Conservation (phyloP, 2,113 vertebrate species). For the Meles meles region DNA sequence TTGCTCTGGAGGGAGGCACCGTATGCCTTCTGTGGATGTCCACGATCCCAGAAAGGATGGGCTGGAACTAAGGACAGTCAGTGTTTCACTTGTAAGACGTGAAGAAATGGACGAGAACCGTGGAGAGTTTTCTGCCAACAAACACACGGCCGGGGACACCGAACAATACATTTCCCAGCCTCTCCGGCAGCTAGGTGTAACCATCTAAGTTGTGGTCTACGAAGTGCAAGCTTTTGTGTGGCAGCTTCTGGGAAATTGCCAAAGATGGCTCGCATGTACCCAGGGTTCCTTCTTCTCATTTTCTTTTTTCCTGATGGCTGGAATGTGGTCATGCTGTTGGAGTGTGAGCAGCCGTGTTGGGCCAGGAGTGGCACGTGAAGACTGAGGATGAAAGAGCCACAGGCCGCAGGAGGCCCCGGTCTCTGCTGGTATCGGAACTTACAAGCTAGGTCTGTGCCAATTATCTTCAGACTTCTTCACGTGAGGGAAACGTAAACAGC, state of each 20-base stretch:
- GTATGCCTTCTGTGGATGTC: not conserved
- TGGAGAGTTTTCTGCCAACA: not conserved
- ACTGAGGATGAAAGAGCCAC: not conserved
- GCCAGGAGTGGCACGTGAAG: not conserved
- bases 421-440: not conserved
- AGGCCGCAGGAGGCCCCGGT: not conserved
- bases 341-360: not conserved
- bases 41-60: not conserved
- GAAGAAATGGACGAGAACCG: not conserved
- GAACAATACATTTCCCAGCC: not conserved
- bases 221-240: not conserved
- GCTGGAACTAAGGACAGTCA: not conserved
- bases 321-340: not conserved
- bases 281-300: not conserved
- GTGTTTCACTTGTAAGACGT: not conserved
- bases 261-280: not conserved
- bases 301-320: not conserved
- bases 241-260: not conserved
- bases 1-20: not conserved
- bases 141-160: not conserved
- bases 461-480: not conserved
- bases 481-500: not conserved
- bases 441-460: not conserved
- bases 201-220: not conserved
- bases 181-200: not conserved